Conservation (phyloP, 2,113 vertebrate species). For the Corydoras maculifer region DNA sequence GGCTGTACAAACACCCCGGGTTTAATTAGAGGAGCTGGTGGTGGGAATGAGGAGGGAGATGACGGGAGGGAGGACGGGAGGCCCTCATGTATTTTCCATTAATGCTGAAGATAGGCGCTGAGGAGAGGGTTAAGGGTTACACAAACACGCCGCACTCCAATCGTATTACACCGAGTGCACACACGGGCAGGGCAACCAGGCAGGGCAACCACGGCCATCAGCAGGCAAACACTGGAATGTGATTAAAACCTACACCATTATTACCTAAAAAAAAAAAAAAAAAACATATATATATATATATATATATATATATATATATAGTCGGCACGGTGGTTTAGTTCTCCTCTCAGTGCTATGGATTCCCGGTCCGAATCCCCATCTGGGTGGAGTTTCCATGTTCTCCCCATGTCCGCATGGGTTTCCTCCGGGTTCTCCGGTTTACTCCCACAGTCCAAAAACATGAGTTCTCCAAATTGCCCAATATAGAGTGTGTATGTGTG, state of each 20-base stretch:
- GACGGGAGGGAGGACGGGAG: conserved; percentile 41
- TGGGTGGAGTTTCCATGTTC: too few species aligned
- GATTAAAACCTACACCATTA: background rate
- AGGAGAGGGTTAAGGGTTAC: conserved; percentile 42
- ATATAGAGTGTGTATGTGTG: too few species aligned
- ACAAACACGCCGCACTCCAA: conserved; percentile 43
- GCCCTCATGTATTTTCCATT: conserved; percentile 58
- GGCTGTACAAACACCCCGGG: conserved; percentile 64
- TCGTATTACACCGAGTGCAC: conserved; percentile 18
- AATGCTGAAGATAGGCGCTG: conserved; percentile 56
- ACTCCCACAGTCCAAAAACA: too few species aligned
- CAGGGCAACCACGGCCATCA: conserved; percentile 1
- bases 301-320: too few species aligned
- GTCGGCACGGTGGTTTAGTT: too few species aligned
- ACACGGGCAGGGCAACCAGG: background rate
- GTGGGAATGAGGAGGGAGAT: conserved; percentile 38
- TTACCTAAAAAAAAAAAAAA: too few species aligned
- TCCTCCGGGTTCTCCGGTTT: too few species aligned
- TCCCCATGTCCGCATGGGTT: too few species aligned
- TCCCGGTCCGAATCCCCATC: too few species aligned
- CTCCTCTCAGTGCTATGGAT: too few species aligned
- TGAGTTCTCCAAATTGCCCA: too few species aligned
- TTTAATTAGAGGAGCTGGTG: conserved; percentile 50
- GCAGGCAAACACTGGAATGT: conserved; percentile 29
- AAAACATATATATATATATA: too few species aligned